Evolutionary conservation across 92 coral and sea anemone species (phyloP), one percentile per base, ranked within the genome.

Genomic region (Actinostola sp.): DNA sequence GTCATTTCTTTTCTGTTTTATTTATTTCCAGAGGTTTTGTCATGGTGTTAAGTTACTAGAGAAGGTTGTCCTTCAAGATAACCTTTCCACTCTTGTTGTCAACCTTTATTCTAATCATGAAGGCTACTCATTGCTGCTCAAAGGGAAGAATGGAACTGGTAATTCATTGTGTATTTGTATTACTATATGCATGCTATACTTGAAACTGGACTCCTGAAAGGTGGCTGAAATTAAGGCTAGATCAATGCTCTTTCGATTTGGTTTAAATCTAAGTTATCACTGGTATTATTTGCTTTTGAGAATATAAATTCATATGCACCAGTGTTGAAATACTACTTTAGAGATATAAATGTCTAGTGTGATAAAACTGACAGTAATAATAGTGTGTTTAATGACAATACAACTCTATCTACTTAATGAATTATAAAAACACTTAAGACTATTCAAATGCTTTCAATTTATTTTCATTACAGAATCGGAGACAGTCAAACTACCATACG

Each of bases 51-150:
- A 89, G 50, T 75, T 94, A 63, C 53, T 94, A 72, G 98, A 94
- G 83, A 94, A 94, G 73, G 91, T 94, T 74, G 98, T 94, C 56
- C 97, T 88, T 27, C 98, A 94, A 69, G 98, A 94, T 72, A 94
- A 94, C 63, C 89, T 94, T 48, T 91, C 98, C 11, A 91, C 98
- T 13, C 87, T 94, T 52, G 93, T 94, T 27, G 98, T 94, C 30
- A 94, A 94, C 45, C 72, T 94, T 31, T 91, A 94, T 56, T 84
- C 97, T 0, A 91, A 91, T 21, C 84, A 86, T 70, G 98, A 94
- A 70, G 98, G 98, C 1, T 94, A 94, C 67, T 91, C 98, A 1
- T 77, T 94, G 56, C 88, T 88, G 97, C 91, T 94, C 12, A 91
- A 88, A 71, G 96, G 93, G 42, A 86, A 89, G 43, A 91, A 77